Evolutionary conservation across 2,888 invertebrate species (phyloP).

Genomic region (Hyles lineata): DNA sequence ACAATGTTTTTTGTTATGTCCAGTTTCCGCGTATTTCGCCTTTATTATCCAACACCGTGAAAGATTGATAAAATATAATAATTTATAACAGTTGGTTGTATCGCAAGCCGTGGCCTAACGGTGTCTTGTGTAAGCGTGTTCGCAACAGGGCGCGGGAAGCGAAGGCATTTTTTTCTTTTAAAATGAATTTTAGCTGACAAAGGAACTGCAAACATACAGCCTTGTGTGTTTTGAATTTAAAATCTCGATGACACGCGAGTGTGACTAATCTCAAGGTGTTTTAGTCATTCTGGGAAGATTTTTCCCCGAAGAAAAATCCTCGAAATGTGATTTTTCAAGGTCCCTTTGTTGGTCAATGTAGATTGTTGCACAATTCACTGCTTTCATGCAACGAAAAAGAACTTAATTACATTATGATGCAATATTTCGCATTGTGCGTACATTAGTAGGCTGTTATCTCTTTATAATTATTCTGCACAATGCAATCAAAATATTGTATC

Average conservation of each 20-base stretch:
- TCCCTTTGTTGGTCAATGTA: background rate
- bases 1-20: background rate
- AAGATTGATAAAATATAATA: background rate
- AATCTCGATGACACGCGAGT: background rate
- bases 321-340: background rate
- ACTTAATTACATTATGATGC: too few relatives aligned
- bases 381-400: too few relatives aligned
- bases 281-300: background rate
- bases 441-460: too few relatives aligned
- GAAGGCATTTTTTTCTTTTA: too few relatives aligned
- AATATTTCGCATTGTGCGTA: too few relatives aligned
- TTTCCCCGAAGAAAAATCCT: background rate
- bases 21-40: constrained; percentile 22
- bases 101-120: constrained; percentile 2
- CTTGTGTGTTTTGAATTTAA: background rate
- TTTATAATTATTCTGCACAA: too few relatives aligned
- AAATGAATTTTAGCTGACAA: background rate
- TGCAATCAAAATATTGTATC: too few relatives aligned
- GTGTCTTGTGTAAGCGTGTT: constrained; percentile 6
- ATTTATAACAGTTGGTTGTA: background rate
- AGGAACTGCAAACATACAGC: background rate
- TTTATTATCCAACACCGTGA: background rate
- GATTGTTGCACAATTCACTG: background rate
- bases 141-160: background rate
- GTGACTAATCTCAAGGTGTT: background rate